Evolutionary conservation across 2,113 vertebrate species (phyloP).

Genomic region (Sinocyclocheilus grahami): DNA sequence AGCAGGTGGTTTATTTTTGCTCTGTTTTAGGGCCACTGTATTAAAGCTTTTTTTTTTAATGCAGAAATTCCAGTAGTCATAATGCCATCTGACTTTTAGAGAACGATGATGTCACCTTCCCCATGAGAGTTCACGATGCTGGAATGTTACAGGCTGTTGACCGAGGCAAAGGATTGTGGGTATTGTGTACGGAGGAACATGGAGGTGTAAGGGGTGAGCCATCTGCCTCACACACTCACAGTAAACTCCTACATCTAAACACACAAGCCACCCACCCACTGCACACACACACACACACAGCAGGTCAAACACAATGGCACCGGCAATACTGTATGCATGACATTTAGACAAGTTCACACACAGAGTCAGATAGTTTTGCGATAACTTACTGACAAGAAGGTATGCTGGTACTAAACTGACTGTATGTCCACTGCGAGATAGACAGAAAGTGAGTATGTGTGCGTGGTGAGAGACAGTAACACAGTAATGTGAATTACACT

Average conservation of each 20-base stretch:
- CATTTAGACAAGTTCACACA: slow-evolving; percentile 10
- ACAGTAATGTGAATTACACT: slow-evolving; percentile 34
- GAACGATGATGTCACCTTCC: slow-evolving; percentile 63
- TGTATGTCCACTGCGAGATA: background rate
- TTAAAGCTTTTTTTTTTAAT: slow-evolving; percentile 40
- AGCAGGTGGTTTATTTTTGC: slow-evolving; percentile 24
- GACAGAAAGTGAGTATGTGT: slow-evolving; percentile 18
- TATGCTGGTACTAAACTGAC: background rate
- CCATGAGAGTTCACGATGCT: slow-evolving; percentile 46
- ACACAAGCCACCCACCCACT: slow-evolving; percentile 49
- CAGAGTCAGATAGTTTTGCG: background rate
- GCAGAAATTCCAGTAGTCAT: slow-evolving; percentile 17
- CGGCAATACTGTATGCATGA: background rate
- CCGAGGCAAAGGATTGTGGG: slow-evolving; percentile 67
- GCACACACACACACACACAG: slow-evolving; percentile 33
- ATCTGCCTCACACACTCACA: slow-evolving; percentile 43
- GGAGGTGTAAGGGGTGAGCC: slow-evolving; percentile 46
- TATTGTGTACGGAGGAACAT: slow-evolving; percentile 59
- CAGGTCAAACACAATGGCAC: slow-evolving; percentile 25
- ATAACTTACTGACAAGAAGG: background rate
- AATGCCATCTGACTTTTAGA: background rate
- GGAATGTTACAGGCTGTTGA: slow-evolving; percentile 74
- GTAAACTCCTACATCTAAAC: slow-evolving; percentile 52
- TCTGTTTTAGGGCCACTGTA: slow-evolving; percentile 27
- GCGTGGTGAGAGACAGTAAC: slow-evolving; percentile 23